Base-by-base conservation (phyloP, 35 echinoderm and acorn worm species). In the Apostichopus californicus region DNA sequence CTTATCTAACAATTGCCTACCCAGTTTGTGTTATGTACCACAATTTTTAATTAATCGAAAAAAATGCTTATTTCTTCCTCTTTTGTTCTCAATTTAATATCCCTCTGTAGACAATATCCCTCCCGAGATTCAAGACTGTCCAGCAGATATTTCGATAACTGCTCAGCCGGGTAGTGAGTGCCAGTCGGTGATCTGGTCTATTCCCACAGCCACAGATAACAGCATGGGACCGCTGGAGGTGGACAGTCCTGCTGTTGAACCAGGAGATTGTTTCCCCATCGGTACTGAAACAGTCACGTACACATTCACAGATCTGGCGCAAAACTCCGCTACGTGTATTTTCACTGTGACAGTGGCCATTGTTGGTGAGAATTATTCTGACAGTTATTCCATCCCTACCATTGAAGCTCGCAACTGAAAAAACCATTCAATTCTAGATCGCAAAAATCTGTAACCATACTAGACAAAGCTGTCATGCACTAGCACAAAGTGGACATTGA, bases 131-230 rank as follows among this genome's bases (percentile, higher is more conserved):
- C 60, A 53, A 72, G 46, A 52, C 63, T 89, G 86, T 89, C 86
- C 86, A 8, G 6, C 1, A 11, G 86, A 89, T 75, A 26, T 89
- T 8, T 54, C 56, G 12, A 5, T 85, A 10, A 56, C 81, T 6
- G 81, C 55, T 7, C 55, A 12, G 21, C 55, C 14, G 4, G 81
- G 81, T n/a, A 20, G 12, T 15, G 57, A 56, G 17, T 85, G 81
- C 55, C 54, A 58, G 1, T 22, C 59, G 17, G 93, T 91, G 46
- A 77, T 46, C 8, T 94, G 93, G 93, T 7, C 53, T 8, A 15
- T 54, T 22, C 93, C 93, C 15, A 56, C 78, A 21, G 93, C 93
- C 5, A 86, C 63, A 2, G 93, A 94, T 56, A 68, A 91, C 65
- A 55, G 78, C 6, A 70, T 78, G 55, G 55, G 26, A 13, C 25